Evolutionary conservation across 2,113 vertebrate genomes (phyloP), one percentile per base, ranked within the genome.

Genomic region (Lanius collurio): DNA sequence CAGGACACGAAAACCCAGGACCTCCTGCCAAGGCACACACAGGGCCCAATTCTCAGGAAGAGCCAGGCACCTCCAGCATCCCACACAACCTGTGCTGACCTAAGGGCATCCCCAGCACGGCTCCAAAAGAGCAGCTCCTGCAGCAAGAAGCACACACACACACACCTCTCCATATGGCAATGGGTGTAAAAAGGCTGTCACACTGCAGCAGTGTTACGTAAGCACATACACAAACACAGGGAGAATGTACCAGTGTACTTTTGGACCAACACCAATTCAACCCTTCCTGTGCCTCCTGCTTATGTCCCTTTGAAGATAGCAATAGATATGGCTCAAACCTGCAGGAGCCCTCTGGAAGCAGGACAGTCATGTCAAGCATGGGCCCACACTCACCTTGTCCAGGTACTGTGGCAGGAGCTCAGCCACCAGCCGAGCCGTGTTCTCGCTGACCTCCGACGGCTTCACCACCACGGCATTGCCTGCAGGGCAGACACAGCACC

Each of bases 381-480:
- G 12, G 19, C 9, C 21, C 15, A 23, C 33, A 26, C 98, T 97
- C 95, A 99, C 99, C 98, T 90, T 98, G 97, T 99, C 99, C 84
- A 99, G 93, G 95, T 99, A 99, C 90, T 98, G 98, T 49, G 99
- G 99, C 23, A 99, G 97, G 22, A 99, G 94, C 13, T 98, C 97
- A 30, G 98, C 98, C 47, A 99, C 86, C 46, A 99, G 92, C 47
- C 86, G 97, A 79, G 99, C 97, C 0, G 98, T 99, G 94, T 98
- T 97, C 91, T 98, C 98, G 4, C 99, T 99, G 83, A 99, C 37
- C 97, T 99, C 99, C 0, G 99, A 99, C 0, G 99, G 99, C 91
- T 99, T 99, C 81, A 99, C 75, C 89, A 99, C 98, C 50, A 98
- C 99, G 2, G 99, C 99, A 6, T 99, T 99, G 60, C 99, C 99